A percentile compares a stretch with the other conserved stretches of the same genome.
Evolutionary conservation across 2,113 vertebrate genomes (phyloP).

Genomic region (Hemiprocne comata): DNA sequence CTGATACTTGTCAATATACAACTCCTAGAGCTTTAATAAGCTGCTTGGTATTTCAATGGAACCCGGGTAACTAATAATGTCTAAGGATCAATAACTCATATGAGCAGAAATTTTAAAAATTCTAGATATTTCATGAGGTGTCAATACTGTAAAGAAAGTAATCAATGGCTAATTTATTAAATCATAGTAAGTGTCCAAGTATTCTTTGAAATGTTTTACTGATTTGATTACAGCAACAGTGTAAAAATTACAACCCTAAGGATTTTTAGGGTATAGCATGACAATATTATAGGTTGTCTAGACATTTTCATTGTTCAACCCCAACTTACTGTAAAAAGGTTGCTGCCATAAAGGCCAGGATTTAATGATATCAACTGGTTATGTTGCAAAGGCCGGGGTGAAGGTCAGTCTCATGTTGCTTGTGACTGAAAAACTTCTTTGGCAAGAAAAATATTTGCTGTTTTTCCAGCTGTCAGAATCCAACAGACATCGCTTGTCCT

Average conservation of each 20-base stretch:
- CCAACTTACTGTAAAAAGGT: not conserved
- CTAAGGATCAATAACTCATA: not conserved
- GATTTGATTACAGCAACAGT: not conserved
- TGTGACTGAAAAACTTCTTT: not conserved
- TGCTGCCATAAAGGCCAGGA: not conserved
- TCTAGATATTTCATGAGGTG: not conserved
- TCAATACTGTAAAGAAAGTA: not conserved
- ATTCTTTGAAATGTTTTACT: not conserved
- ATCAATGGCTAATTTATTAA: not conserved
- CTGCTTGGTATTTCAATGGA: not conserved
- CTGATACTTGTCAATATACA: not conserved
- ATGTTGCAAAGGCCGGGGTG: not conserved
- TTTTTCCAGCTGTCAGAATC: not conserved
- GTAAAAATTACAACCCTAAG: not conserved
- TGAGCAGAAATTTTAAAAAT: not conserved
- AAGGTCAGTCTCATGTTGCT: not conserved
- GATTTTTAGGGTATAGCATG: not conserved
- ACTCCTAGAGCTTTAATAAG: not conserved
- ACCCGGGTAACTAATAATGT: not conserved
- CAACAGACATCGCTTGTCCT: not conserved
- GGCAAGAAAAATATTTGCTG: not conserved
- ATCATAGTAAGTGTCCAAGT: not conserved
- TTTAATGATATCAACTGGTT: not conserved
- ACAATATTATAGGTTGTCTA: not conserved
- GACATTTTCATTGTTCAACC: not conserved